Evolutionary conservation across 2,888 invertebrate genomes (phyloP).

Genomic region (Napeogenes sylphis): DNA sequence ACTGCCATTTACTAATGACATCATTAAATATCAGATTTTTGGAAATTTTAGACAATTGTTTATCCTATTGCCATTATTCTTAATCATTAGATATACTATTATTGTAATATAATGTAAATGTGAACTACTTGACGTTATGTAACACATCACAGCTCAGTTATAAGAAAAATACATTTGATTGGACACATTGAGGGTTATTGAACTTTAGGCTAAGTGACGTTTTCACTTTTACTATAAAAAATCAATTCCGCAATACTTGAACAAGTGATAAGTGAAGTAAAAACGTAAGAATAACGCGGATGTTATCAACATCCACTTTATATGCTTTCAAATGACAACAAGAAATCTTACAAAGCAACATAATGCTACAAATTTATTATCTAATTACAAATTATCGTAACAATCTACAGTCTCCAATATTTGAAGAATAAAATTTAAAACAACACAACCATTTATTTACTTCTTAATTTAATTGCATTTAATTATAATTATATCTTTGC

Average conservation of each 20-base stretch:
- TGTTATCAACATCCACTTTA: constrained; percentile 32
- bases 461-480: no score
- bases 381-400: neutral
- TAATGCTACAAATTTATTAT: constrained; percentile 1
- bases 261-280: constrained; percentile 54
- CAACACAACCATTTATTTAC: no score
- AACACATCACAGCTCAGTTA: constrained; percentile 3
- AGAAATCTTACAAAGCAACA: neutral
- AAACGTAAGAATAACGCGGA: constrained; percentile 62
- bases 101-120: neutral
- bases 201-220: constrained; percentile 39
- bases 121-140: no score
- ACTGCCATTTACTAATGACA: neutral
- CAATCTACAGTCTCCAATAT: no score
- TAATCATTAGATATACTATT: neutral
- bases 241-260: constrained; percentile 48
- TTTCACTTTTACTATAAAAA: constrained; percentile 70
- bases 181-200: constrained; percentile 27
- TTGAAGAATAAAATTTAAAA: no score
- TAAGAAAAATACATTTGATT: constrained; percentile 24
- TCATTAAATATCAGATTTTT: neutral
- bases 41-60: no score
- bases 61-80: no score
- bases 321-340: constrained; percentile 9
- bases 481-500: no score